Base-by-base conservation (phyloP, 2,797 vertebrate genomes). In the Manis pentadactyla region DNA sequence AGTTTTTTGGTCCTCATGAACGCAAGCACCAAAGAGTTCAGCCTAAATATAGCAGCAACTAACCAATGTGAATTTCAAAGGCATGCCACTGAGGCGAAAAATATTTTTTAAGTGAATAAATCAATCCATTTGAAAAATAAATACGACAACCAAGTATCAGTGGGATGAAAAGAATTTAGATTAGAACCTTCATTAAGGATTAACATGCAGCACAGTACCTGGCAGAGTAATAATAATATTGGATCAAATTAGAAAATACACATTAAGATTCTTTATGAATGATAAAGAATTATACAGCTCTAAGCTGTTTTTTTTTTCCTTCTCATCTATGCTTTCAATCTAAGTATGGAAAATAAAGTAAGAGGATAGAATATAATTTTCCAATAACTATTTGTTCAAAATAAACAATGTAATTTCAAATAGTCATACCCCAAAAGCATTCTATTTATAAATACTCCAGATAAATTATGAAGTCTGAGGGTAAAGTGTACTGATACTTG, bases 61-160 rank as follows among this genome's bases (percentile, higher is more conserved):
- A 13, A 87, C 66, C 69, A 95, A 66, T 59, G 37, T 25, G 51
- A 97, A 93, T 61, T 55, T 69, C 17, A 85, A 96, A 74, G 19
- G 34, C 25, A 87, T 25, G 34, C n/a, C 27, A 63, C 4, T 77
- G 31, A 55, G 42, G 51, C 86, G 27, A 90, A 87, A 93, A 92
- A 53, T 51, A 55, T 61, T 46, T 31, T 87, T 87, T 27, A 74
- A 95, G 34, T 39, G 15, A 90, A 92, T 14, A 94, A 61, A 93
- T 85, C 49, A 93, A 68, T 34, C 34, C 31, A 84, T 68, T 74
- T 91, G 66, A 96, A 96, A 96, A 96, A 74, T 69, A 97, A 94
- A 85, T 69, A 68, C n/a, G 10, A 92, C 15, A 46, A 89, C 27
- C 77, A 81, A 87, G 19, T 64, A 49, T 75, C 69, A 92, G 55